Conservation (phyloP, 2,888 invertebrate genomes). For the Tipula helvola region DNA sequence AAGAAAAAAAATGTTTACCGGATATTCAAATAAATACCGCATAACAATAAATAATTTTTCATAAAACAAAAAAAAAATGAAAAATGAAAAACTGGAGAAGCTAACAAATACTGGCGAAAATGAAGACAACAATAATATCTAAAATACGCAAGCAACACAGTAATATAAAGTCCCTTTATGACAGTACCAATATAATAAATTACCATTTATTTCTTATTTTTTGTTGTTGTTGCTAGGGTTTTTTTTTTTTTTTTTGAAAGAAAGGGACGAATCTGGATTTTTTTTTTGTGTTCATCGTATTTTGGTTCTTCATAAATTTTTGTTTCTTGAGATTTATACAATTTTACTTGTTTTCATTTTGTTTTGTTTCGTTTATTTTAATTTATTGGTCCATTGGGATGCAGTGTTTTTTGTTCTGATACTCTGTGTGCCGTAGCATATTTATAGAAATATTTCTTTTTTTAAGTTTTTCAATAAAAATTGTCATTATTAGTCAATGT, state of each 20-base stretch:
- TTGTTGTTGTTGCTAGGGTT: too few species aligned
- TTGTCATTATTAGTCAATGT: slow-evolving; percentile 4
- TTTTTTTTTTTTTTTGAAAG: background rate
- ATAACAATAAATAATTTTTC: background rate
- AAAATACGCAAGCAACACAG: background rate
- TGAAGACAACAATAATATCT: background rate
- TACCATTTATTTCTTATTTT: background rate
- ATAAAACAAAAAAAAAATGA: background rate
- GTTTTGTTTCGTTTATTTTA: background rate
- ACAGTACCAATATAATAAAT: background rate
- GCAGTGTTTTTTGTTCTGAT: background rate
- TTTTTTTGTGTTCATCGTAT: background rate
- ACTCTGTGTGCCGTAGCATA: background rate
- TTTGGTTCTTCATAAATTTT: background rate
- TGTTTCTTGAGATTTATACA: background rate
- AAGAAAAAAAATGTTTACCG: background rate
- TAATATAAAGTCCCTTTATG: background rate
- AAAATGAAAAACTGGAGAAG: background rate
- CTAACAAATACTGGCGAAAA: background rate
- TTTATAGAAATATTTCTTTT: background rate
- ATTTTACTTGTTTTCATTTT: background rate
- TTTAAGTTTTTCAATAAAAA: background rate
- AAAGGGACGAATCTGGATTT: background rate
- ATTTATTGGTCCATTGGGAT: background rate
- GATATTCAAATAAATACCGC: background rate